phyloP scores from a whole-genome alignment of 1,140 invertebrate genomes.

The Calliopsis andreniformis region DNA sequence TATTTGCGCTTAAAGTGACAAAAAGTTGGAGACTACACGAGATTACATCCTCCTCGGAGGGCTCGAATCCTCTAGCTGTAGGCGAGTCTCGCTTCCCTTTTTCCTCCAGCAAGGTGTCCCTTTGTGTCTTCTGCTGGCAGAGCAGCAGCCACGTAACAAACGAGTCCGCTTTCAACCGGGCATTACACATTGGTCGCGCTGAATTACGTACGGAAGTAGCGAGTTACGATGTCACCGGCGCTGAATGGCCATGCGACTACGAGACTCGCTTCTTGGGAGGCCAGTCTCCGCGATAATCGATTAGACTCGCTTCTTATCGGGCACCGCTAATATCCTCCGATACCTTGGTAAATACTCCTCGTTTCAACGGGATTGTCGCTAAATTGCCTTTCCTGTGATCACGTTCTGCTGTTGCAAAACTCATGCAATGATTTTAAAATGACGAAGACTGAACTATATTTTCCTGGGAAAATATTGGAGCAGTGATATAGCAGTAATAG shows the following conservation, averaged over 20 bases:
- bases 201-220: constrained; percentile 57
- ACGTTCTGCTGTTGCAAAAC: too few species aligned
- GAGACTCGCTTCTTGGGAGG: constrained; percentile 60
- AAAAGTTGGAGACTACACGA: neutral
- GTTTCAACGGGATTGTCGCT: constrained; percentile 10
- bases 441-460: too few species aligned
- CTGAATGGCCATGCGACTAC: constrained; percentile 38
- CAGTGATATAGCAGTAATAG: too few species aligned
- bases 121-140: constrained; percentile 35
- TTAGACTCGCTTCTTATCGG: constrained; percentile 58
- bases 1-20: constrained; percentile 1
- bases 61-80: neutral
- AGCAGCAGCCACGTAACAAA: constrained; percentile 58
- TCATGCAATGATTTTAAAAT: too few species aligned
- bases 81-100: constrained; percentile 12
- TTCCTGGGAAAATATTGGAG: too few species aligned
- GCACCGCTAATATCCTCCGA: constrained; percentile 29
- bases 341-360: constrained; percentile 28
- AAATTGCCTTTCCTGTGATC: neutral
- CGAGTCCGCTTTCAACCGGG: constrained; percentile 57
- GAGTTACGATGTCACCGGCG: constrained; percentile 59
- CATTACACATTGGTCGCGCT: constrained; percentile 66
- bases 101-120: constrained; percentile 2
- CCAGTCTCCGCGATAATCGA: constrained; percentile 40
- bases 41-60: constrained; percentile 2